A percentile compares a stretch with the other conserved stretches of the same genome.
These are phyloP conservation scores for Nothura maculosa DNA, from an alignment of 2,797 vertebrate species.

Conservation along the genomic window DNA sequence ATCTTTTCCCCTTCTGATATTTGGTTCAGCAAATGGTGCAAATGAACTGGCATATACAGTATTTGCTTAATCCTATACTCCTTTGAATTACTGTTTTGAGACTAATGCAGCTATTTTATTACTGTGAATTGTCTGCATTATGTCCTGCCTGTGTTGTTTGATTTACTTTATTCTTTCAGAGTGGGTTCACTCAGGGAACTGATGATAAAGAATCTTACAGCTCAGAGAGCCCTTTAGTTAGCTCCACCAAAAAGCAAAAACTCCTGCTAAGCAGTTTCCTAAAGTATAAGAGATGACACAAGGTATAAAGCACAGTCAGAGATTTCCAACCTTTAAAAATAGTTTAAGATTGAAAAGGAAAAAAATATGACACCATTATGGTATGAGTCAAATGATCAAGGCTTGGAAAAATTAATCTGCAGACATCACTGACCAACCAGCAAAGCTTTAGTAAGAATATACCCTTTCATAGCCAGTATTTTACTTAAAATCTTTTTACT, in stretches of 20 bases:
- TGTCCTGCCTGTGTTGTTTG: neutral
- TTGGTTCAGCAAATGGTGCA: constrained; percentile 56
- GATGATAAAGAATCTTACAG: neutral
- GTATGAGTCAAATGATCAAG: constrained; percentile 13
- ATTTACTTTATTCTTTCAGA: constrained; percentile 12
- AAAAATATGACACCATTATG: constrained; percentile 16
- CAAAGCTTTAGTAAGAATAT: constrained; percentile 1
- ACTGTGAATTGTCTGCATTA: constrained; percentile 37
- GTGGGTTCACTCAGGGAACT: neutral
- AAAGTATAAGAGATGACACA: neutral
- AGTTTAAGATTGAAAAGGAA: constrained; percentile 4
- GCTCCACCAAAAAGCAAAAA: neutral
- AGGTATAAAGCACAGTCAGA: neutral
- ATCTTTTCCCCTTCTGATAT: constrained; percentile 19
- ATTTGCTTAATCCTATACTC: constrained; percentile 57
- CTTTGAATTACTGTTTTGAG: constrained; percentile 42
- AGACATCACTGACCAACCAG: neutral
- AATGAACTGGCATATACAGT: constrained; percentile 31
- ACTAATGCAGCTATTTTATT: constrained; percentile 54
- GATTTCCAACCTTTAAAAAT: constrained; percentile 6
- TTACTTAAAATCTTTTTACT: neutral
- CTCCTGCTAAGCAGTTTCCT: constrained; percentile 6
- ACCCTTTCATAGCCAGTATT: neutral
- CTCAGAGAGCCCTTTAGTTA: neutral
- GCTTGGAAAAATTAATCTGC: neutral